Evolutionary conservation across 2,888 invertebrate genomes (phyloP).

Genomic region (Polia nebulosa): DNA sequence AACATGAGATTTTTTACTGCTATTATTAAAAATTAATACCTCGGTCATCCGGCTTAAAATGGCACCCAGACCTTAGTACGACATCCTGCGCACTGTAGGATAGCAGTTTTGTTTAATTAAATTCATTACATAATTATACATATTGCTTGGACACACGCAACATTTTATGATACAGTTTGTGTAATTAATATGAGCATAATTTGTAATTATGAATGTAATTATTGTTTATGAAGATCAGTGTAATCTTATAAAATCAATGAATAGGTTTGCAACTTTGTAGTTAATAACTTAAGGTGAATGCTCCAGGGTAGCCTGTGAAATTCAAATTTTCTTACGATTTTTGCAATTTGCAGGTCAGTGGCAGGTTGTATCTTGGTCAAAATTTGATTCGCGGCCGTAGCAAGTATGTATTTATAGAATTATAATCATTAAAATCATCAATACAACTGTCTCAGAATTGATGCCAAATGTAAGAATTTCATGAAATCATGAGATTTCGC

Average conservation of each 20-base stretch:
- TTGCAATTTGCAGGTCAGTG: too few species aligned
- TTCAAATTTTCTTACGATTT: too few species aligned
- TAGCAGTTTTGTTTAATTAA: conserved; percentile 58
- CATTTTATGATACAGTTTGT: conserved; percentile 41
- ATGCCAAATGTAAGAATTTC: too few species aligned
- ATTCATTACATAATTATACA: conserved; percentile 57
- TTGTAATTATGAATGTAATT: conserved; percentile 43
- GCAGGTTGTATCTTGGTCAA: too few species aligned
- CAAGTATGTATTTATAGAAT: too few species aligned
- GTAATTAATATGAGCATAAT: conserved; percentile 44
- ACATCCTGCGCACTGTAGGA: conserved; percentile 68
- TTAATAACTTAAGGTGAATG: neutral
- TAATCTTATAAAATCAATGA: conserved; percentile 8
- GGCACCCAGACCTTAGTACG: conserved; percentile 61
- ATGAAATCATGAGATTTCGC: neutral
- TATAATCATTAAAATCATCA: too few species aligned
- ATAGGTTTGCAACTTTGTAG: neutral
- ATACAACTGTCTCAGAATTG: too few species aligned
- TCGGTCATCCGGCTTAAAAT: conserved; percentile 70
- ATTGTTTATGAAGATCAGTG: conserved; percentile 34
- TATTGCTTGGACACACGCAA: conserved; percentile 47
- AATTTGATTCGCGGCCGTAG: too few species aligned
- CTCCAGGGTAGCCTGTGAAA: too few species aligned
- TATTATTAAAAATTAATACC: conserved; percentile 72
- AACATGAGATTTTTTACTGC: conserved; percentile 53